Evolutionary conservation across 2,888 invertebrate genomes (phyloP).

Genomic region (Ennomos quercinarius): DNA sequence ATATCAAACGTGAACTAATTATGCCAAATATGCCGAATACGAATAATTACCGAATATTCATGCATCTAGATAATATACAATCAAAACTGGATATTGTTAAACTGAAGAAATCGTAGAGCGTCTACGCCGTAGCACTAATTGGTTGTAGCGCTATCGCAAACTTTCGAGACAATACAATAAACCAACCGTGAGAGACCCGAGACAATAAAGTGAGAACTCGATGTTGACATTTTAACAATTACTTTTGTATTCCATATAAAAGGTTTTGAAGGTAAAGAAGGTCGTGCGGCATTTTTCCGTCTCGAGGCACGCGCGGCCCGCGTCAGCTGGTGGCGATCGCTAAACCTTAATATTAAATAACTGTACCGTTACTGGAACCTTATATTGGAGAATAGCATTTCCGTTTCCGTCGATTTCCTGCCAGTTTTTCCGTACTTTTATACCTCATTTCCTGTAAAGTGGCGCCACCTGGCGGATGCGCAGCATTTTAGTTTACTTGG

Average conservation of each 20-base stretch:
- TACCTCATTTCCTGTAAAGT: too few species aligned
- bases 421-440: too few species aligned
- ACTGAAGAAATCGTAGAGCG: conserved; percentile 18
- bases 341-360: conserved; percentile 77
- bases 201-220: conserved; percentile 22
- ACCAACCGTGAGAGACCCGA: too few species aligned
- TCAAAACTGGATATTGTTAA: background rate
- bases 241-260: conserved; percentile 44
- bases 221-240: conserved; percentile 40
- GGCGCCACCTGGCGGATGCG: too few species aligned
- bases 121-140: conserved; percentile 25
- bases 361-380: too few species aligned
- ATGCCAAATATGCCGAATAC: too few species aligned
- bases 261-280: conserved; percentile 57
- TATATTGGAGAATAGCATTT: too few species aligned
- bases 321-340: conserved; percentile 77
- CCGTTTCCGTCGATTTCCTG: too few species aligned
- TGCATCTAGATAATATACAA: too few species aligned
- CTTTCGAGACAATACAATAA: conserved; percentile 9
- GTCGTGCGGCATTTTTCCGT: conserved; percentile 59
- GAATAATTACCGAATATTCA: too few species aligned
- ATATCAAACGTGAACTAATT: too few species aligned
- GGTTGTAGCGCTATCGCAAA: background rate
- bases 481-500: too few species aligned
- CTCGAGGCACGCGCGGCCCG: conserved; percentile 64